A percentile compares a stretch with the other conserved stretches of the same genome.
phyloP scores from a whole-genome alignment of 1,140 invertebrate species.

The Bombus consobrinus region DNA sequence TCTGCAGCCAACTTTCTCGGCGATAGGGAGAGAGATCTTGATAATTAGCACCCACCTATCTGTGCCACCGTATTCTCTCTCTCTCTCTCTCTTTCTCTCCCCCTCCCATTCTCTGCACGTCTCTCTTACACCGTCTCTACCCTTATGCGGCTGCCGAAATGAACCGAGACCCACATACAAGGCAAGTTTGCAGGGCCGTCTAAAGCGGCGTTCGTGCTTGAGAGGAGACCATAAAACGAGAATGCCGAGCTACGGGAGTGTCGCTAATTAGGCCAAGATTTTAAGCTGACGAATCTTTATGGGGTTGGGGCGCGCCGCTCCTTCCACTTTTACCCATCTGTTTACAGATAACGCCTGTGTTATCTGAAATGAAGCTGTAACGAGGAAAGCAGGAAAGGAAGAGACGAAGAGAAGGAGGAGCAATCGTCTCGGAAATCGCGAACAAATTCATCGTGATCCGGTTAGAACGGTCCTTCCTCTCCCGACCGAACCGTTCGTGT shows the following conservation, averaged over 20 bases:
- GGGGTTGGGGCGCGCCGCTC: constrained; percentile 9
- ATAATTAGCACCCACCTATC: constrained; percentile 68
- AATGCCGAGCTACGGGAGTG: constrained; percentile 25
- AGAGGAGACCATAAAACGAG: constrained; percentile 49
- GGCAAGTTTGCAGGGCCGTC: constrained; percentile 50
- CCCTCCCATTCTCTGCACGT: background rate
- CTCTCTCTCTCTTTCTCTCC: background rate
- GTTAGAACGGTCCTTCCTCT: background rate
- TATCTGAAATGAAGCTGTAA: constrained; percentile 24
- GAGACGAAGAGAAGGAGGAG: background rate
- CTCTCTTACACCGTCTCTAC: background rate
- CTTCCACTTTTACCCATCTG: constrained; percentile 17
- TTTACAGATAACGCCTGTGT: constrained; percentile 46
- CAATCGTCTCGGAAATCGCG: background rate
- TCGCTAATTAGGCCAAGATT: constrained; percentile 68
- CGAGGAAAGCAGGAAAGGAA: background rate
- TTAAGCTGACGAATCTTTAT: constrained; percentile 56
- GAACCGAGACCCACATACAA: constrained; percentile 66
- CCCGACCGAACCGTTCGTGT: background rate
- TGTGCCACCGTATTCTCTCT: background rate
- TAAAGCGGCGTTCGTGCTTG: constrained; percentile 40
- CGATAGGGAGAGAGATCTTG: constrained; percentile 63
- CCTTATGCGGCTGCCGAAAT: constrained; percentile 36
- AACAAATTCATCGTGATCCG: background rate
- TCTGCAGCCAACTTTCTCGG: constrained; percentile 55